phyloP scores from a whole-genome alignment of 2,113 vertebrate species.

The Brachypteracias leptosomus region DNA sequence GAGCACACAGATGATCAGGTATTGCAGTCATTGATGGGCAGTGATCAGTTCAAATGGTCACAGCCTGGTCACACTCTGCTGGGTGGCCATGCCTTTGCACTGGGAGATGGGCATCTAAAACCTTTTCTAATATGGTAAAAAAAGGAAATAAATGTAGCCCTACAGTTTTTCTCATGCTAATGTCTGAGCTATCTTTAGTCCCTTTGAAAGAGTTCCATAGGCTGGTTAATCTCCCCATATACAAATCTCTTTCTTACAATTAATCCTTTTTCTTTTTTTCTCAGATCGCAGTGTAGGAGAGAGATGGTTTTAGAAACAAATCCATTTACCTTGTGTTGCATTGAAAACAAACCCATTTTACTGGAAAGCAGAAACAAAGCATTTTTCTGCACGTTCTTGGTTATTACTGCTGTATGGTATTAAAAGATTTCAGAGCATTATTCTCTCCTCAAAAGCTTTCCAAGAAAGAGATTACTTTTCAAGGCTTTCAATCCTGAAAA shows the following conservation, averaged over 20 bases:
- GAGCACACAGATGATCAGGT: accelerated
- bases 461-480: background rate
- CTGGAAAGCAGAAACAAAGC: background rate
- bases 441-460: background rate
- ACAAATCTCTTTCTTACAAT: constrained; percentile 4
- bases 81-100: accelerated
- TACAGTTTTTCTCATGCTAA: constrained; percentile 40
- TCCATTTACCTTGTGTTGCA: background rate
- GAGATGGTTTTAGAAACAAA: background rate
- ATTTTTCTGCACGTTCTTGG: background rate
- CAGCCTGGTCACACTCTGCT: background rate
- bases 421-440: background rate
- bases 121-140: background rate
- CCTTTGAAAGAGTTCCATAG: background rate
- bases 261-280: background rate
- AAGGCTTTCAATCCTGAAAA: background rate
- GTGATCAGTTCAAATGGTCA: background rate
- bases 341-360: background rate
- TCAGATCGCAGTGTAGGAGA: background rate
- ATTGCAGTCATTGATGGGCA: background rate
- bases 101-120: background rate
- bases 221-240: constrained; percentile 21
- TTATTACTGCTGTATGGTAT: background rate
- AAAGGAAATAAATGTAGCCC: background rate
- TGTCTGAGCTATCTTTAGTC: background rate